These are phyloP conservation scores for Hedya salicella DNA, from an alignment of 2,888 invertebrate species.

Conservation along the genomic window DNA sequence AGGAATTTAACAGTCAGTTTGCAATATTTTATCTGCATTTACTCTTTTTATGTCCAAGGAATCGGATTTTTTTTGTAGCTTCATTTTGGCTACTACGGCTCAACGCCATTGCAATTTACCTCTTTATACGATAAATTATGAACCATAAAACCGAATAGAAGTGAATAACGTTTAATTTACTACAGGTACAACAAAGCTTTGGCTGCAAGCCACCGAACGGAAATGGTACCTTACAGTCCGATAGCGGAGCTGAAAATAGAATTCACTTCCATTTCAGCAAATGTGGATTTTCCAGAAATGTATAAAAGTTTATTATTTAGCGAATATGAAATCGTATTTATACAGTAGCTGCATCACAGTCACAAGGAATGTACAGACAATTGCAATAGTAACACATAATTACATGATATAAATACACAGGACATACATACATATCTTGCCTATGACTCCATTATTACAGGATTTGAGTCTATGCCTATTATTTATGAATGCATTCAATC, in stretches of 20 bases:
- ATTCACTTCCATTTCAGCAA: slow-evolving; percentile 25
- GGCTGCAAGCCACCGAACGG: slow-evolving; percentile 20
- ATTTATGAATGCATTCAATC: too few species aligned
- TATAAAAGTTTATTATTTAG: not conserved
- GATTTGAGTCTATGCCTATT: too few species aligned
- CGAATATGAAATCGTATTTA: not conserved
- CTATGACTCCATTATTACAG: too few species aligned
- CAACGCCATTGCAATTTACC: not conserved
- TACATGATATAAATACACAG: too few species aligned
- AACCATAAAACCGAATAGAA: slow-evolving; percentile 10
- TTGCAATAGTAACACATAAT: too few species aligned
- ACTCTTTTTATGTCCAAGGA: too few species aligned
- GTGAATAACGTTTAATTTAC: slow-evolving; percentile 17
- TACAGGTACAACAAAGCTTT: slow-evolving; percentile 25
- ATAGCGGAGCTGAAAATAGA: slow-evolving; percentile 28
- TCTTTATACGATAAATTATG: slow-evolving; percentile 15
- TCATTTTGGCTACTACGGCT: not conserved
- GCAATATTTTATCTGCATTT: too few species aligned
- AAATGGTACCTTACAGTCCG: slow-evolving; percentile 9
- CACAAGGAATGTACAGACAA: too few species aligned
- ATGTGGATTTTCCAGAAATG: slow-evolving; percentile 15
- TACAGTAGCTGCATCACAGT: too few species aligned
- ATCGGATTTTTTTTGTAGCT: not conserved
- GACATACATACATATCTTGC: too few species aligned
- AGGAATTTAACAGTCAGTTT: too few species aligned